Evolutionary conservation across 2,797 vertebrate species (phyloP).

Genomic region (Sebastes glaucus): DNA sequence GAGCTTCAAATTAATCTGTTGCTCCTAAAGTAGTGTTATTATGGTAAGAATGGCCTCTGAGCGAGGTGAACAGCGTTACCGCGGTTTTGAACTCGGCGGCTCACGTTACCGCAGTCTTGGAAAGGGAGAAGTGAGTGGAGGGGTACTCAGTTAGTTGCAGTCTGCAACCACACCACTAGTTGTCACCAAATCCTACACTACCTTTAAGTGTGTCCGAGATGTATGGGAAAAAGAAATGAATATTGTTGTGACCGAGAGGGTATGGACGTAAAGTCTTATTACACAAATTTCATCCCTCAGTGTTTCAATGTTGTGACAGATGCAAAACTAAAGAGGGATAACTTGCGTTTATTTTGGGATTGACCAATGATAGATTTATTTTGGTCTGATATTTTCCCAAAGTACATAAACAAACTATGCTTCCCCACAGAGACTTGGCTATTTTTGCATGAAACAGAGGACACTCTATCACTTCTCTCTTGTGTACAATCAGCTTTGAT

Average conservation of each 20-base stretch:
- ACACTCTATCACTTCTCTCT: not conserved
- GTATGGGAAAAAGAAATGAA: too few species aligned
- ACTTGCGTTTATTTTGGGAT: not conserved
- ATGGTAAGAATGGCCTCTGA: too few species aligned
- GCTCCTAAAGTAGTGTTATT: too few species aligned
- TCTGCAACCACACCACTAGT: too few species aligned
- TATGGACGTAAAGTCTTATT: not conserved
- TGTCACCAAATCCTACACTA: too few species aligned
- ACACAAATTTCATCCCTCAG: not conserved
- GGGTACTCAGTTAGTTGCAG: too few species aligned
- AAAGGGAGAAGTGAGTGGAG: too few species aligned
- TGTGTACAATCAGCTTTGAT: conserved; percentile 2
- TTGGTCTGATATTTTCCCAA: not conserved
- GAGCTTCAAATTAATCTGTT: too few species aligned
- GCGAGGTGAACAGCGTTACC: too few species aligned
- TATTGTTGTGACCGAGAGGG: not conserved
- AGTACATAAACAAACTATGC: not conserved
- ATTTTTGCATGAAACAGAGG: conserved; percentile 1
- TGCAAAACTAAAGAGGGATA: not conserved
- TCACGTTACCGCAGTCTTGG: too few species aligned
- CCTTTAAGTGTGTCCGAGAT: too few species aligned
- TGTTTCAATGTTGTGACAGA: not conserved
- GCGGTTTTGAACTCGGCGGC: too few species aligned
- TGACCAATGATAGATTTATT: not conserved
- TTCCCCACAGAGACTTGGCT: not conserved